Evolutionary conservation across 2,113 vertebrate species (phyloP), one percentile per base, ranked within the genome.

Genomic region (Psittacula cyanocephala): DNA sequence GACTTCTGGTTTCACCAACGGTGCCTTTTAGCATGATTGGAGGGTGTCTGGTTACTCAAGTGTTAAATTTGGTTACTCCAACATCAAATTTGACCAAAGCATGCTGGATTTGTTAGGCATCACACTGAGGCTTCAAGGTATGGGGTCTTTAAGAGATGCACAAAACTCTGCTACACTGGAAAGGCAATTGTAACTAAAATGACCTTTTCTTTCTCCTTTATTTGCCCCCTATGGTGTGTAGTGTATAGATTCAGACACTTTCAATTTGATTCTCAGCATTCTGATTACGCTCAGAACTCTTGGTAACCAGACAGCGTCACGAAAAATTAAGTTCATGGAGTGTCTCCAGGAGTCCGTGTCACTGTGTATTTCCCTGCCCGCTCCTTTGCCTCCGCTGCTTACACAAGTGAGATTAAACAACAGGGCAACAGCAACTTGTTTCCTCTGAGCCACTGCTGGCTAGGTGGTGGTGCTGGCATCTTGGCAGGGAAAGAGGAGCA

Each of bases 301-400:
- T 72, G 64, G 29, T 74, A 79, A 67, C 65, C 71, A 68, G 79
- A 90, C 24, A 44, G 37, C 16, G 1, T 82, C 68, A 71, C 52
- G 77, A 87, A 94, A 83, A 72, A 63, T 29, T 9, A 33, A 39
- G 27, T 86, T 83, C 8, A 15, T 50, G 31, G 43, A 37, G 17
- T 85, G 25, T 90, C 79, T 94, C 75, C 60, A 75, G 50, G 72
- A 63, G 60, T 27, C 13, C 1, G 2, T 62, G 22, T 91, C 72
- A 20, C 57, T 83, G 19, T 29, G 5, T 39, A 18, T 55, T 64
- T 83, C 35, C 64, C 62, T 86, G 86, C 57, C 43, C 35, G 59
- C 62, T 75, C 39, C 37, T 14, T 74, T 0, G 0, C 5, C 47
- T n/a, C 41, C 2, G 0, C 46, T 47, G 3, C 17, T 33, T 29